phyloP scores from a whole-genome alignment of 2,113 vertebrate genomes.

The Hippocampus mohnikei region DNA sequence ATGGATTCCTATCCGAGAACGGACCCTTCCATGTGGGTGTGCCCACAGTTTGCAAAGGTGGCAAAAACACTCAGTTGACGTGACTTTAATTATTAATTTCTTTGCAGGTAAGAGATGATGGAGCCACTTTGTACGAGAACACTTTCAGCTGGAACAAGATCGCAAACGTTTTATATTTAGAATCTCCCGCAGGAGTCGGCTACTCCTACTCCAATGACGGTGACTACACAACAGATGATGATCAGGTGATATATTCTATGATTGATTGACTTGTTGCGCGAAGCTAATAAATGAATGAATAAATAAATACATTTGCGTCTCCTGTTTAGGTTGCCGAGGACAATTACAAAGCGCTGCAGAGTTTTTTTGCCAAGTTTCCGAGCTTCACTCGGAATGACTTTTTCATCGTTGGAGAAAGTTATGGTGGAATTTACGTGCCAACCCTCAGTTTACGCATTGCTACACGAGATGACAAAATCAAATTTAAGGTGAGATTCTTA shows the following conservation, averaged over 20 bases:
- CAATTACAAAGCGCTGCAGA: conserved; percentile 73
- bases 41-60: not conserved
- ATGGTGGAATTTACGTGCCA: conserved; percentile 74
- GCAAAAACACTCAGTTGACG: not conserved
- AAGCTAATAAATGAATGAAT: not conserved
- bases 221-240: conserved; percentile 67
- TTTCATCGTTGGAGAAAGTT: conserved; percentile 78
- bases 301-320: not conserved
- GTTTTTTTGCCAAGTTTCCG: conserved; percentile 76
- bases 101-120: conserved; percentile 67
- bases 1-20: conserved; percentile 76
- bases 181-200: conserved; percentile 78
- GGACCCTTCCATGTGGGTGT: conserved; percentile 74
- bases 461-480: conserved; percentile 54
- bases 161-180: conserved; percentile 73
- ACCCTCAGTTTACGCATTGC: conserved; percentile 69
- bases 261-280: not conserved
- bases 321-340: conserved; percentile 68
- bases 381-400: conserved; percentile 72
- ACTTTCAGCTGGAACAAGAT: conserved; percentile 75
- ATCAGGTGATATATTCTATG: conserved; percentile 53
- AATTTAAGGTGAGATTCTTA: conserved; percentile 66
- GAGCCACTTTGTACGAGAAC: conserved; percentile 70
- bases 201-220: conserved; percentile 72
- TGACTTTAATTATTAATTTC: not conserved